Evolutionary conservation across 2,113 vertebrate species (phyloP), one percentile per base, ranked within the genome.

Genomic region (Tenebrosternarchus preto): DNA sequence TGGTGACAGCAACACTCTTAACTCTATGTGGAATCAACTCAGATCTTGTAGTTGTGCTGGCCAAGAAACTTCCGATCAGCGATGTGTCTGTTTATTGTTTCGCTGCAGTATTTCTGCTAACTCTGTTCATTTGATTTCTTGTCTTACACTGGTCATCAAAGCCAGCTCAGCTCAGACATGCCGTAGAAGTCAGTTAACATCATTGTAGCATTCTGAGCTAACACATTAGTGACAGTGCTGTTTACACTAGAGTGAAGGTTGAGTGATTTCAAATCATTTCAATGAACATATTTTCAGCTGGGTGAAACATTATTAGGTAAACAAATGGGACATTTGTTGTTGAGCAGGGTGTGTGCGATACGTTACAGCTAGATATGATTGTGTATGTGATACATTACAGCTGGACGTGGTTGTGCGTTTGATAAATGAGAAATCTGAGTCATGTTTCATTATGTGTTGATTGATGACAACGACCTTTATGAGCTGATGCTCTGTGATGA

Each of bases 391-490:
- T 9, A 27, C 27, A 63, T 20, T 67, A 55, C 81, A 69, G 81
- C 61, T 33, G 46, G 76, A 77, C 82, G 5, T 50, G 39, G 29
- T 36, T 1, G 11, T 5, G 33, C 19, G 20, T 7, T 24, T 66
- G 63, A 66, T 66, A 31, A 66, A 66, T 33, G 63, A 19, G 63
- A 36, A 15, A 9, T 43, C 60, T 2, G 0, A 60, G 80, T 27
- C 59, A 2, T 71, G 76, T 75, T 77, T 85, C 80, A 80, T 81
- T 84, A 82, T 68, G 63, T 79, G 24, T 81, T 89, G 87, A 89
- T 87, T 80, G 83, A 89, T 71, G 80, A 86, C 1, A 0, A 82
- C 77, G 87, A 89, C 88, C 88, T 90, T 90, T 90, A 67, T 86
- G 66, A 85, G 29, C 74, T 67, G 68, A 88, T 86, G 81, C 81